Evolutionary conservation across 2,888 invertebrate genomes (phyloP).

Genomic region (Thumatha senex): DNA sequence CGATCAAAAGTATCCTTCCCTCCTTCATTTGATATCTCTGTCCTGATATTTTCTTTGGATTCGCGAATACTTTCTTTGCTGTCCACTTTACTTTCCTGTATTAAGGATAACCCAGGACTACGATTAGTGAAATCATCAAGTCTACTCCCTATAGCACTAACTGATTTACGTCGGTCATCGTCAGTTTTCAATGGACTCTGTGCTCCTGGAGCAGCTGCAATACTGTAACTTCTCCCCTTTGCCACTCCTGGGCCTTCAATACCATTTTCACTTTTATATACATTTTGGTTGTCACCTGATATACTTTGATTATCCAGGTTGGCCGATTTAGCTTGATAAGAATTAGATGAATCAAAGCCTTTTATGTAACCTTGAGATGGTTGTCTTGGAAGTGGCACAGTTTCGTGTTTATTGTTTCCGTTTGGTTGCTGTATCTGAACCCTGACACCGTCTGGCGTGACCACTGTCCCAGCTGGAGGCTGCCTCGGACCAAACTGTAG

Average conservation of each 20-base stretch:
- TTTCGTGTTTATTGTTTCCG: constrained; percentile 58
- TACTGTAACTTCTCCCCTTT: constrained; percentile 81
- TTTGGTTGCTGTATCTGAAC: constrained; percentile 54
- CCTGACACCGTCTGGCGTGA: constrained; percentile 65
- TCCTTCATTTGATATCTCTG: constrained; percentile 62
- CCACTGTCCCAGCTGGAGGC: constrained; percentile 54
- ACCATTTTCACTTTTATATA: constrained; percentile 63
- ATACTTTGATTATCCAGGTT: constrained; percentile 74
- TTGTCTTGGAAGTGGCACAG: constrained; percentile 64
- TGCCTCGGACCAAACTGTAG: constrained; percentile 79
- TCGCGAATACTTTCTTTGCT: constrained; percentile 72
- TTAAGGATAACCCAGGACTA: constrained; percentile 70
- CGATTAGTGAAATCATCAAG: constrained; percentile 66
- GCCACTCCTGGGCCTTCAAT: constrained; percentile 68
- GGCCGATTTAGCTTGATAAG: constrained; percentile 64
- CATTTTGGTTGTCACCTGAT: constrained; percentile 59
- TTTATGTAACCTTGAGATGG: constrained; percentile 70
- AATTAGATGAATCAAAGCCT: constrained; percentile 58
- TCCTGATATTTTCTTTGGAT: constrained; percentile 70
- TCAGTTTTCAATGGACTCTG: constrained; percentile 71
- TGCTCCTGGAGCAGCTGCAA: constrained; percentile 77
- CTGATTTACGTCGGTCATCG: constrained; percentile 79
- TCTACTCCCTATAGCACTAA: constrained; percentile 73
- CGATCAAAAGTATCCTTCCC: constrained; percentile 60
- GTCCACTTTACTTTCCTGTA: constrained; percentile 73